Conservation (phyloP, 1,140 invertebrate genomes). For the Wasmannia auropunctata region DNA sequence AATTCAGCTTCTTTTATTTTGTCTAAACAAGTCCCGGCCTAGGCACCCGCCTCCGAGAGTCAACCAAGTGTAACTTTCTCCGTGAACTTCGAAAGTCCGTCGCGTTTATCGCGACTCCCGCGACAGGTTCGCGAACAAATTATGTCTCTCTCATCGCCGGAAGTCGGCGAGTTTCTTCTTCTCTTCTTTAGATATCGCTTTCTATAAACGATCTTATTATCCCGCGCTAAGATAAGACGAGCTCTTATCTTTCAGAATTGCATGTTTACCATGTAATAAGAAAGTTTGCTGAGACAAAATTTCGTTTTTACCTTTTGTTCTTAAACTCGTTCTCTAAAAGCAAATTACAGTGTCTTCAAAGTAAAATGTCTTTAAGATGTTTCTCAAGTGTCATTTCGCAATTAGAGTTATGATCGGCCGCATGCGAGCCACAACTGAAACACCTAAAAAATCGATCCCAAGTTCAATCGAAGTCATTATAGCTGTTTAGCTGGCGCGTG, state of each 20-base stretch:
- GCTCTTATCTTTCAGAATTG: neutral
- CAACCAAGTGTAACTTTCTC: conserved; percentile 74
- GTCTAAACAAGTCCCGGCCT: conserved; percentile 60
- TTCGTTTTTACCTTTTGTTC: neutral
- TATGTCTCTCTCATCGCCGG: neutral
- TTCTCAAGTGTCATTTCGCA: neutral
- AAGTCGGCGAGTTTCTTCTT: conserved; percentile 26
- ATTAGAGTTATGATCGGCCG: neutral
- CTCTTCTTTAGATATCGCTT: conserved; percentile 19
- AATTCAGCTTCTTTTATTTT: conserved; percentile 67
- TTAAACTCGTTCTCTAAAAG: neutral
- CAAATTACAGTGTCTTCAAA: neutral
- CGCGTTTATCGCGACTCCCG: conserved; percentile 26
- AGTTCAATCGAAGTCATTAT: neutral
- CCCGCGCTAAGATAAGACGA: neutral
- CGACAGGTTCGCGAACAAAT: conserved; percentile 16
- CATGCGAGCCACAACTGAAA: neutral
- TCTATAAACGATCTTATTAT: neutral
- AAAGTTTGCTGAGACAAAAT: neutral
- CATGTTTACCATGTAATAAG: neutral
- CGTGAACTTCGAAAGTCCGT: conserved; percentile 75
- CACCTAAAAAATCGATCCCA: neutral
- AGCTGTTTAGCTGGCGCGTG: neutral
- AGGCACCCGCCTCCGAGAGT: conserved; percentile 42
- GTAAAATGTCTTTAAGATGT: neutral